These are phyloP conservation scores for Tetragnatha montana DNA, from an alignment of 2,888 invertebrate species.

Conservation along the genomic window DNA sequence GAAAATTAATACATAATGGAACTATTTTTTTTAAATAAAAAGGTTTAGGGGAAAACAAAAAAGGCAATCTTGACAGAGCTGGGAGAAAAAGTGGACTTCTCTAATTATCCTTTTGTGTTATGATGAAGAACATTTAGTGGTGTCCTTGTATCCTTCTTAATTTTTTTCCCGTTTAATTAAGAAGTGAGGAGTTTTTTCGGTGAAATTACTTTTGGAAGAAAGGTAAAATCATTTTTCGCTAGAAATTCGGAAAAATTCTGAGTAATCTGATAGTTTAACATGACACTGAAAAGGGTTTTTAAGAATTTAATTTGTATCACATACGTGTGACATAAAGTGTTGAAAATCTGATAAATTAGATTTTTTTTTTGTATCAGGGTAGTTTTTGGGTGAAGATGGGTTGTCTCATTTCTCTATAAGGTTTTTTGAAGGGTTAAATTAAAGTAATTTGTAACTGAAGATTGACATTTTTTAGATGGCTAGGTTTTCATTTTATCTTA, in stretches of 20 bases:
- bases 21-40: not conserved
- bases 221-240: not conserved
- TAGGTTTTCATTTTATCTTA: too few species aligned
- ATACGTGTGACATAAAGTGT: not conserved
- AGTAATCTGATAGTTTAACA: not conserved
- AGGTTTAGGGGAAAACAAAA: not conserved
- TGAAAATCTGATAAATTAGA: not conserved
- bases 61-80: not conserved
- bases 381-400: not conserved
- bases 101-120: slow-evolving; percentile 28
- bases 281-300: not conserved
- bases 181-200: not conserved
- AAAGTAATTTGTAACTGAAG: not conserved
- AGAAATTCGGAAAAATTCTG: not conserved
- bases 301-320: not conserved
- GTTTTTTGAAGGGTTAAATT: not conserved
- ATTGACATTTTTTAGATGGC: too few species aligned
- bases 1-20: not conserved
- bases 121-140: not conserved
- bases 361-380: not conserved
- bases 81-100: not conserved
- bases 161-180: not conserved
- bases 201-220: not conserved
- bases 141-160: not conserved
- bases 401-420: not conserved